phyloP scores from a whole-genome alignment of 2,797 vertebrate genomes.

The Dendrocincla fuliginosa region DNA sequence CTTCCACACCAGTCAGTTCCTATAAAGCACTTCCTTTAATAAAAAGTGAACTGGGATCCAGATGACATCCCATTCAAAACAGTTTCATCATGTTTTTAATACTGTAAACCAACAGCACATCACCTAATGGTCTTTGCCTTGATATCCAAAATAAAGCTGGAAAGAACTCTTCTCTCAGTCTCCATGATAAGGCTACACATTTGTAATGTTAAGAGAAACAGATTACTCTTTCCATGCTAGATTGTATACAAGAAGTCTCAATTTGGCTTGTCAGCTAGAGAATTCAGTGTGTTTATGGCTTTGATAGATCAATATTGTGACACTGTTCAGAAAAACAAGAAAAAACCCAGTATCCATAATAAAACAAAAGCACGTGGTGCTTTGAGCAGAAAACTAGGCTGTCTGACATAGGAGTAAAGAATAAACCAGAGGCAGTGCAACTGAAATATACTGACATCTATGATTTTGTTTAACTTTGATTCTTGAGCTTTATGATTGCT shows the following conservation, averaged over 20 bases:
- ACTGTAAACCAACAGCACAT: neutral
- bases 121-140: neutral
- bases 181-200: neutral
- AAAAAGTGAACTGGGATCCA: neutral
- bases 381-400: neutral
- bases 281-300: neutral
- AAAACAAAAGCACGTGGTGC: neutral
- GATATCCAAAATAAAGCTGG: neutral
- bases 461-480: neutral
- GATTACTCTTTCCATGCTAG: too few species aligned
- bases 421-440: neutral
- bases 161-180: neutral
- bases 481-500: neutral
- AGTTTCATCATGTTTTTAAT: neutral
- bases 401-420: neutral
- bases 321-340: neutral
- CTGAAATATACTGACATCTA: neutral
- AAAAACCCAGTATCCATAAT: fast-evolving
- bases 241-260: neutral
- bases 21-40: neutral
- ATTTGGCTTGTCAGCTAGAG: neutral
- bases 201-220: neutral
- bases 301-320: neutral
- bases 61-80: neutral
- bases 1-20: neutral